Evolutionary conservation across 2,888 invertebrate genomes (phyloP).

Genomic region (Lithodes maja): DNA sequence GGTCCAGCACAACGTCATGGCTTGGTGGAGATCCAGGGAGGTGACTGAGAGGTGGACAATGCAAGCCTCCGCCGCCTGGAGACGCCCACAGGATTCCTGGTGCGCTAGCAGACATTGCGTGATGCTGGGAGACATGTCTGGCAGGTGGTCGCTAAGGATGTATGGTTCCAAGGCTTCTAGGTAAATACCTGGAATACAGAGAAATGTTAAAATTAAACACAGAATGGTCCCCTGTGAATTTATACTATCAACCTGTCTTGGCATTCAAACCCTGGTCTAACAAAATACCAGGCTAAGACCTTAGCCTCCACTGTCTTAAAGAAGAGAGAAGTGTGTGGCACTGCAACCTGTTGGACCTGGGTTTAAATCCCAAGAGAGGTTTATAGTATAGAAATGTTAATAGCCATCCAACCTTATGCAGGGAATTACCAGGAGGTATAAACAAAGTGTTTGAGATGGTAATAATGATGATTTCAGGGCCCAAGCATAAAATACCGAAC

Average conservation of each 20-base stretch:
- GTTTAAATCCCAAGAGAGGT: too few relatives aligned
- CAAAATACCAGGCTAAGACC: neutral
- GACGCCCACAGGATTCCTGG: slow-evolving; percentile 78
- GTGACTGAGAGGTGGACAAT: slow-evolving; percentile 84
- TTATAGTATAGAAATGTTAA: too few relatives aligned
- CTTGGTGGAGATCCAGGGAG: slow-evolving; percentile 86
- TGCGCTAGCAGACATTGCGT: slow-evolving; percentile 84
- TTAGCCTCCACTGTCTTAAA: too few relatives aligned
- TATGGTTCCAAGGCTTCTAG: slow-evolving; percentile 83
- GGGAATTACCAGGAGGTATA: too few relatives aligned
- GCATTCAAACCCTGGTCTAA: slow-evolving; percentile 19
- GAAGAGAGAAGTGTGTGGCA: too few relatives aligned
- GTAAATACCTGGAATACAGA: slow-evolving; percentile 74
- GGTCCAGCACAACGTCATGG: slow-evolving; percentile 79
- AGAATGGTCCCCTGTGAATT: too few relatives aligned
- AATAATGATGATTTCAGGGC: too few relatives aligned
- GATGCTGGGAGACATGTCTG: slow-evolving; percentile 81
- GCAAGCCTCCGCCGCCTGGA: slow-evolving; percentile 81
- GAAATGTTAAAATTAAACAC: neutral
- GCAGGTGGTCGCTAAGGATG: slow-evolving; percentile 81
- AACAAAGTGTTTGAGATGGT: too few relatives aligned
- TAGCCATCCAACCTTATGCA: too few relatives aligned
- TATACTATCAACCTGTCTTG: neutral
- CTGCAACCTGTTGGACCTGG: too few relatives aligned
- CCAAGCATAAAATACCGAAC: too few relatives aligned